These are phyloP conservation scores for Scyliorhinus canicula DNA, from an alignment of 2,797 vertebrate species.

Conservation along the genomic window DNA sequence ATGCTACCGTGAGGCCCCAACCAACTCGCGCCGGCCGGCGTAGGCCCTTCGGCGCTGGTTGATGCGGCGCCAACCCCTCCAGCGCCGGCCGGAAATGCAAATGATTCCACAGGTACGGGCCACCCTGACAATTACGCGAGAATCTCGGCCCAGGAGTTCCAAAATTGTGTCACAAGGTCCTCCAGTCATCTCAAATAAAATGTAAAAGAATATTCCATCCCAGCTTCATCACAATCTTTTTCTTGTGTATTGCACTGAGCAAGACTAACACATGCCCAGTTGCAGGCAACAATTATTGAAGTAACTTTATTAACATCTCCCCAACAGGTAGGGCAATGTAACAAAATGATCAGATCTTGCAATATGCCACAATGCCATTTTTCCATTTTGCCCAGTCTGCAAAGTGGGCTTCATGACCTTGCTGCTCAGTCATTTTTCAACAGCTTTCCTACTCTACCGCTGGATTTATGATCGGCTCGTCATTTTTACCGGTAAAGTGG, in stretches of 20 bases:
- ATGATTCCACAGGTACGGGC: too few species aligned
- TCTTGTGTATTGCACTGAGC: not conserved
- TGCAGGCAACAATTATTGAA: not conserved
- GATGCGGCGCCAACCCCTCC: too few species aligned
- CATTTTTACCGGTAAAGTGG: constrained; percentile 3
- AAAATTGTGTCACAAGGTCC: too few species aligned
- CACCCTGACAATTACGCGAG: too few species aligned
- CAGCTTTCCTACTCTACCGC: not conserved
- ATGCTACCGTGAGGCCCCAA: too few species aligned
- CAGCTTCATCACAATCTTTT: too few species aligned
- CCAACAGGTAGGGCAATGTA: not conserved
- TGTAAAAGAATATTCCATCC: too few species aligned
- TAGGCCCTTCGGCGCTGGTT: too few species aligned
- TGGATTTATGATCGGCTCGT: not conserved
- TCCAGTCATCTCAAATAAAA: too few species aligned
- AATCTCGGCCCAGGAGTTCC: too few species aligned
- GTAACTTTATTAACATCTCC: not conserved
- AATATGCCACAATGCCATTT: not conserved
- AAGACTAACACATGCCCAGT: not conserved
- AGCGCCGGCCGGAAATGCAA: too few species aligned
- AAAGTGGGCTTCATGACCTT: constrained; percentile 12
- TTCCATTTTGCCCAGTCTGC: constrained; percentile 11
- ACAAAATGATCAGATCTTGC: not conserved
- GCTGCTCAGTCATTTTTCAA: constrained; percentile 9
- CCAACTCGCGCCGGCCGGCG: too few species aligned